Conservation (phyloP, 2,113 vertebrate genomes). For the Brachypodius melanocephalos region DNA sequence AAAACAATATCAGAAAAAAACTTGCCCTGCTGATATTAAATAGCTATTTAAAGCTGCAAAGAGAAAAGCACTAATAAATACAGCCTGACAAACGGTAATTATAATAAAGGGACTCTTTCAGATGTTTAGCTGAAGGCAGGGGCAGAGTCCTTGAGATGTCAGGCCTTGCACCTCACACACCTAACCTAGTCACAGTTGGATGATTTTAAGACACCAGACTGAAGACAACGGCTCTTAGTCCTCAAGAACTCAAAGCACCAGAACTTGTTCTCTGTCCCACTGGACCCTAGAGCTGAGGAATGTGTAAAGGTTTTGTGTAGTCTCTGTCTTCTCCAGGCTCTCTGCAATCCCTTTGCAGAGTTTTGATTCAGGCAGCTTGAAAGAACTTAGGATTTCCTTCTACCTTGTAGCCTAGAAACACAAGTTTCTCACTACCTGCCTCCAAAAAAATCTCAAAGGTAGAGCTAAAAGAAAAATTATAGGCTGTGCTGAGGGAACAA, state of each 20-base stretch:
- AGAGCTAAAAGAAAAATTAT: neutral
- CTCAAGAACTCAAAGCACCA: neutral
- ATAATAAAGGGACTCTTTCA: neutral
- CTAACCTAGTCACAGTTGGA: neutral
- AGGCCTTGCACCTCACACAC: neutral
- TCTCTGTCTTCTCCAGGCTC: neutral
- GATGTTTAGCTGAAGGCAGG: neutral
- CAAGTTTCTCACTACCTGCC: neutral
- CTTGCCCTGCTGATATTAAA: neutral
- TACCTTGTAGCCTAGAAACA: neutral
- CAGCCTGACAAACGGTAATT: neutral
- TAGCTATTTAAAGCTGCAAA: neutral
- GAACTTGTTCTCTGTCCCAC: neutral
- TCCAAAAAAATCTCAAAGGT: neutral
- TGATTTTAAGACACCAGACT: neutral
- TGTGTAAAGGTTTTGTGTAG: neutral
- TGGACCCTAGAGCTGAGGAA: neutral
- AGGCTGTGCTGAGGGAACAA: neutral
- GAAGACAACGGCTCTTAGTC: neutral
- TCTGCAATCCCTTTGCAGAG: neutral
- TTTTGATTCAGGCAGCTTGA: neutral
- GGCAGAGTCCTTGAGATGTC: neutral
- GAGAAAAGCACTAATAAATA: neutral
- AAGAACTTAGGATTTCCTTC: neutral
- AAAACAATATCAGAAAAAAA: neutral